Evolutionary conservation across 2,888 invertebrate genomes (phyloP), one percentile per base, ranked within the genome.

Genomic region (Ornithoptera priamus): DNA sequence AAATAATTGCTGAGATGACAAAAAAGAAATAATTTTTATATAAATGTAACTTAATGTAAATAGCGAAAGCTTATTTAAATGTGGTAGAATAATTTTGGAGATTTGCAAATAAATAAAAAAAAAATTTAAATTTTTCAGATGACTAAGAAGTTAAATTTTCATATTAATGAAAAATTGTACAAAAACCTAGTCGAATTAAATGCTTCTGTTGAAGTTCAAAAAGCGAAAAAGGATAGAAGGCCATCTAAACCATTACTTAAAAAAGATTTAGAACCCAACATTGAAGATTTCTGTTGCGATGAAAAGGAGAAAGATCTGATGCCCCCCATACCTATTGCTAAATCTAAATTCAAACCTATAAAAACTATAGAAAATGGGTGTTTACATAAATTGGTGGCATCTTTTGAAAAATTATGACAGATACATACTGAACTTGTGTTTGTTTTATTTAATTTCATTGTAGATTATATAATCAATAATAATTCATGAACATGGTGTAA

Each of bases 181-280:
- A 88, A 85, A 73, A 90, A 93, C 71, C 80, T 93, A 1, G 85
- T 93, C 17, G 92, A 91, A 79, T 74, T 93, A 46, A 93, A 93
- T 82, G 80, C 85, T n/a, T 85, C 75, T 69, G 72, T 83, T 42
- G 82, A 69, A 80, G 80, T 68, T 70, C 78, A 2, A 87, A 84
- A 77, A 81, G 71, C 46, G 30, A 71, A 20, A 66, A 86, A 80
- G 63, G 84, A 82, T 2, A 85, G 76, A 72, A 80, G 77, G 72
- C 70, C 80, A 0, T 53, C 78, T 12, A 83, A 76, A 69, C 74
- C 73, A 1, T 71, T 68, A n/a, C 72, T 77, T n/a, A 90, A 88
- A 76, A 86, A 80, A 73, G 93, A 93, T 72, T 71, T 89, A 0
- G 93, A 93, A 75, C 93, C 93, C 10, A 87, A 88, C 68, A 87